Base-by-base conservation (phyloP, 2,888 invertebrate genomes). In the Microctonus hyperodae region DNA sequence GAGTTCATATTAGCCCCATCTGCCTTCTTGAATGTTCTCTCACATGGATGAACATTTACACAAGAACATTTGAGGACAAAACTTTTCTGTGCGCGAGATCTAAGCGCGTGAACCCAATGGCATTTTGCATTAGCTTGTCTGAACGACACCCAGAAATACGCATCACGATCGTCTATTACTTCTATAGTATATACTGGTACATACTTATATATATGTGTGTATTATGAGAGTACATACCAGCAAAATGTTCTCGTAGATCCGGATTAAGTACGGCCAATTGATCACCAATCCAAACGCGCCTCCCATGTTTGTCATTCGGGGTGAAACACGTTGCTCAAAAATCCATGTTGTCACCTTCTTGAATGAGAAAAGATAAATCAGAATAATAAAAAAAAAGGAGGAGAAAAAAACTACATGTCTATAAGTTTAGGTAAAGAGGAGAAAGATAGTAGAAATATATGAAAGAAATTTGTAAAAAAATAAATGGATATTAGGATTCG, bases 211-310 rank as follows among this genome's bases (percentile, higher is more conserved):
- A 57, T 50, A 64, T 64, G 40, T 57, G 59, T 16, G 44, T 62
- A 51, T 53, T 16, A 44, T 28, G 62, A 50, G 55, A 67, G 51
- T 35, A n/a, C n/a, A n/a, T n/a, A 61, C 61, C 37, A 25, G n/a
- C 57, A 50, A 64, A 63, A 23, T 55, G 48, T 64, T 44, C 72
- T 72, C 74, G 72, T 76, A 76, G 75, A 79, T 79, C 76, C 77
- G 78, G 73, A 83, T 83, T 83, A 83, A 74, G 68, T 69, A 80
- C 82, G 79, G 80, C 81, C 83, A 83, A 83, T 83, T 83, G 83
- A 83, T 80, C 82, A 79, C 78, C 79, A 80, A 82, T 83, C 78
- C 76, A 74, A 72, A 73, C 79, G 80, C 78, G 82, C 82, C 82
- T 82, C 78, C 79, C 74, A 71, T 81, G 79, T 81, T 81, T 79